A percentile compares a stretch with the other conserved stretches of the same genome.
phyloP scores from a whole-genome alignment of 1,140 invertebrate species.

The Drosophila pallidifrons region DNA sequence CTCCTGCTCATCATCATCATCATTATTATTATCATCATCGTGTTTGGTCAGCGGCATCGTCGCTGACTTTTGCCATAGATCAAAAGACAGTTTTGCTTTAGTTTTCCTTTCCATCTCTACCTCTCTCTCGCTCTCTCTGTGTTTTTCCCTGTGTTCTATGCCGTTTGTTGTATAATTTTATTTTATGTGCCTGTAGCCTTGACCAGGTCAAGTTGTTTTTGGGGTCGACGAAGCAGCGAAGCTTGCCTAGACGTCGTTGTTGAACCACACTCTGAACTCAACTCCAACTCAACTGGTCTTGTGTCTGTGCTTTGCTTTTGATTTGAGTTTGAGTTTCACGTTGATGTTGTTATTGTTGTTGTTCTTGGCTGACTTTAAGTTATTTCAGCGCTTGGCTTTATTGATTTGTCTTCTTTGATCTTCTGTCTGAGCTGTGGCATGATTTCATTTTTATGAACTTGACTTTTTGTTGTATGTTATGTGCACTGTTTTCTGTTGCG shows the following conservation, averaged over 20 bases:
- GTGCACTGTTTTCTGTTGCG: conserved; percentile 47
- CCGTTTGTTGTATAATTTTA: conserved; percentile 71
- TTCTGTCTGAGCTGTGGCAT: conserved; percentile 80
- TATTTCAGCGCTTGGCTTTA: conserved; percentile 71
- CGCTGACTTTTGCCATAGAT: conserved; percentile 63
- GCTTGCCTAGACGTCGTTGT: conserved; percentile 24
- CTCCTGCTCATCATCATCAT: conserved; percentile 46
- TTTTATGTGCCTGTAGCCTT: conserved; percentile 82
- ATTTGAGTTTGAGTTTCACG: conserved; percentile 14
- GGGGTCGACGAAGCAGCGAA: conserved; percentile 32
- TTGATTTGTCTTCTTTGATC: conserved; percentile 84
- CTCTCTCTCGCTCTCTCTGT: neutral
- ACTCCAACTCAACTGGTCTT: conserved; percentile 21
- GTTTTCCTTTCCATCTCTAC: conserved; percentile 47
- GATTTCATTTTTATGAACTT: conserved; percentile 84
- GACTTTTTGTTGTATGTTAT: conserved; percentile 45
- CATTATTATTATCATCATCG: conserved; percentile 38
- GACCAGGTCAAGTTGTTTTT: conserved; percentile 79
- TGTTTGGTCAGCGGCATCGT: conserved; percentile 23
- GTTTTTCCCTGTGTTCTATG: conserved; percentile 13
- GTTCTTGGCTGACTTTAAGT: conserved; percentile 71
- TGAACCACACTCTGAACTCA: neutral
- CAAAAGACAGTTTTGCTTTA: conserved; percentile 83
- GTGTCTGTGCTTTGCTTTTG: neutral
- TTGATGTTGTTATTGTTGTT: conserved; percentile 8